Conservation (phyloP, 2,797 vertebrate genomes). For the Picus viridis region DNA sequence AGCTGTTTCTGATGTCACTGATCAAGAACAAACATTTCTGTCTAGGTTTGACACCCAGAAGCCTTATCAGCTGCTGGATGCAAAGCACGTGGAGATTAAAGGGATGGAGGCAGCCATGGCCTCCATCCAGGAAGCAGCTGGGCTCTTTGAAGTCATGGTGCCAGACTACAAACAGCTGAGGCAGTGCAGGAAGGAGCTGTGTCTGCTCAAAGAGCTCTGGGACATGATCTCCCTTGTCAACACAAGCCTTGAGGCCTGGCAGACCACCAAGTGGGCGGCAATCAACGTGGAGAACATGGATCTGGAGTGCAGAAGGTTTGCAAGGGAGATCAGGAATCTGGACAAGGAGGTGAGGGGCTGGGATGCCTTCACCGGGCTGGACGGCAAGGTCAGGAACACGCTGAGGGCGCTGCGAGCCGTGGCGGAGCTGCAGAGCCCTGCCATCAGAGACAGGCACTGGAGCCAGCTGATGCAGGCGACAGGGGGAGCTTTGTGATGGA, state of each 20-base stretch:
- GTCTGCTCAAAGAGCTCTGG: conserved; percentile 93
- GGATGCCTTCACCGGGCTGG: conserved; percentile 90
- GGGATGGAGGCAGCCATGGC: conserved; percentile 88
- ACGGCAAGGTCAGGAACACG: conserved; percentile 88
- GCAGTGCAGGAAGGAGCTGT: conserved; percentile 90
- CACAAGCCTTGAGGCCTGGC: conserved; percentile 87
- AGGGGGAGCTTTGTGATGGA: conserved; percentile 87
- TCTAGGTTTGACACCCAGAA: conserved; percentile 85
- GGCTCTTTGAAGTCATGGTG: conserved; percentile 90
- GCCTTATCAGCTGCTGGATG: conserved; percentile 86
- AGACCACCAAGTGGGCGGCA: conserved; percentile 86
- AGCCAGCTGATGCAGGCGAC: conserved; percentile 89
- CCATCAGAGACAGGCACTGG: conserved; percentile 93
- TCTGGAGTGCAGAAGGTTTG: conserved; percentile 87
- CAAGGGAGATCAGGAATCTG: conserved; percentile 85
- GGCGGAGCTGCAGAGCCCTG: conserved; percentile 91
- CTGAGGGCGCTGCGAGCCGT: conserved; percentile 88
- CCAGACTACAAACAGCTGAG: conserved; percentile 90
- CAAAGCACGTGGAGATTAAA: conserved; percentile 84
- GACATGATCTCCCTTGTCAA: conserved; percentile 87
- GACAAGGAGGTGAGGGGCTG: conserved; percentile 92
- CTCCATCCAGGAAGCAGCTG: conserved; percentile 85
- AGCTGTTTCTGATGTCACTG: background rate
- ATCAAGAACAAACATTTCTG: conserved; percentile 23
- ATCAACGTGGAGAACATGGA: conserved; percentile 94